phyloP scores from a whole-genome alignment of 2,113 vertebrate species.

The Mandrillus leucophaeus region DNA sequence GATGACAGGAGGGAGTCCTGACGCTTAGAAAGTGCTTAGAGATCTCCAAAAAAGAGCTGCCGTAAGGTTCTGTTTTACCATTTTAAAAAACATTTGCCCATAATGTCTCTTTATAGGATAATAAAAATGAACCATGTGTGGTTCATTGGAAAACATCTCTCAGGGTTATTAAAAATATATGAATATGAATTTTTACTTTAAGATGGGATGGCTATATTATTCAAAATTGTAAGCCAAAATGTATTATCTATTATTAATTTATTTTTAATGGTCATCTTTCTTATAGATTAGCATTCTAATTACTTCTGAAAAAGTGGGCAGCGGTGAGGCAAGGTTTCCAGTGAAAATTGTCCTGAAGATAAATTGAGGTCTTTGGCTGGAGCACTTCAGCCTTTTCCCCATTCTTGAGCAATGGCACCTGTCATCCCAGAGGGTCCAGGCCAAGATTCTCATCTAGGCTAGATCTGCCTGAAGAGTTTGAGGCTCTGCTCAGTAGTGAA shows the following conservation, averaged over 20 bases:
- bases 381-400: background rate
- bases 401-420: background rate
- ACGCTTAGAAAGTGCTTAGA: background rate
- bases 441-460: background rate
- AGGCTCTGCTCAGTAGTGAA: background rate
- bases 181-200: conserved; percentile 71
- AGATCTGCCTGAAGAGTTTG: background rate
- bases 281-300: conserved; percentile 73
- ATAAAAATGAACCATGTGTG: conserved; percentile 65
- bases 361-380: conserved; percentile 34
- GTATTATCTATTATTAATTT: conserved; percentile 71
- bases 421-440: background rate
- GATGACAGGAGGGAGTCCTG: background rate
- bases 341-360: conserved; percentile 66
- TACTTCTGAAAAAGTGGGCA: conserved; percentile 66
- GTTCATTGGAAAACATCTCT: conserved; percentile 54
- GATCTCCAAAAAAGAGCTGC: background rate
- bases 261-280: conserved; percentile 73
- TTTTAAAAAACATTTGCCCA: conserved; percentile 3
- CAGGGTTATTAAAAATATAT: conserved; percentile 74
- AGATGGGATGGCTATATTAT: conserved; percentile 44
- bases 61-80: background rate
- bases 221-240: conserved; percentile 71
- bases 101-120: conserved; percentile 44
- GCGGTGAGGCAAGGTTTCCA: conserved; percentile 28